Percentiles rank a stretch among this genome's conserved stretches.
phyloP scores from a whole-genome alignment of 2,888 invertebrate species.

The Xestoiulus laeticollis region DNA sequence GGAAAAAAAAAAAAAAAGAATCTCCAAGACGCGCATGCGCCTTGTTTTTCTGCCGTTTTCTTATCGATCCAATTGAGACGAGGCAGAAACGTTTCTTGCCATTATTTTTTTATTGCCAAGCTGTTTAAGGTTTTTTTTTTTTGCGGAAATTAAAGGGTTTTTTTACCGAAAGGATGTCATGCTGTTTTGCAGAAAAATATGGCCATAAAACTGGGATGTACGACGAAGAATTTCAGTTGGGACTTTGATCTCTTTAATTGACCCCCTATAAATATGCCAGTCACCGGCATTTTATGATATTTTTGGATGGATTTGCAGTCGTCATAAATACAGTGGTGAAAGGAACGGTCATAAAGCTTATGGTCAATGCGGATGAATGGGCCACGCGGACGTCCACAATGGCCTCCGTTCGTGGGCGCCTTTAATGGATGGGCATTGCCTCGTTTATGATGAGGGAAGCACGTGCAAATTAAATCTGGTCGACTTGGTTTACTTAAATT shows the following conservation, averaged over 20 bases:
- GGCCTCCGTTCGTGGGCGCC: not conserved
- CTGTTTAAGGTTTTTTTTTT: not conserved
- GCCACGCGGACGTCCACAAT: not conserved
- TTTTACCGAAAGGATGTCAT: not conserved
- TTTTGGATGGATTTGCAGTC: not conserved
- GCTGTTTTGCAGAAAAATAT: not conserved
- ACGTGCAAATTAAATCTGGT: too few relatives aligned
- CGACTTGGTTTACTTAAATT: too few relatives aligned
- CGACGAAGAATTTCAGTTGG: not conserved
- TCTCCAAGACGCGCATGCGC: not conserved
- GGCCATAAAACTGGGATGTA: not conserved
- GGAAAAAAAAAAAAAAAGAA: not conserved
- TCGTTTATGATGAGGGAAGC: too few relatives aligned
- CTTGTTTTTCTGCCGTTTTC: not conserved
- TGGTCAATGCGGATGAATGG: not conserved
- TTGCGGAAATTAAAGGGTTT: not conserved
- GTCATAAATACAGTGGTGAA: not conserved
- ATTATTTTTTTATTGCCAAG: not conserved
- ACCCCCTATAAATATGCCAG: not conserved
- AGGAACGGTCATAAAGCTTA: not conserved
- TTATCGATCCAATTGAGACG: conserved; percentile 15
- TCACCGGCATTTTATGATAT: not conserved
- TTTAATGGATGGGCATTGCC: not conserved
- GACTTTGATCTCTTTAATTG: not conserved
- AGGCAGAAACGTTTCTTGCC: not conserved